These are phyloP conservation scores for Lophotriccus pileatus DNA, from an alignment of 2,797 vertebrate species.

Conservation along the genomic window DNA sequence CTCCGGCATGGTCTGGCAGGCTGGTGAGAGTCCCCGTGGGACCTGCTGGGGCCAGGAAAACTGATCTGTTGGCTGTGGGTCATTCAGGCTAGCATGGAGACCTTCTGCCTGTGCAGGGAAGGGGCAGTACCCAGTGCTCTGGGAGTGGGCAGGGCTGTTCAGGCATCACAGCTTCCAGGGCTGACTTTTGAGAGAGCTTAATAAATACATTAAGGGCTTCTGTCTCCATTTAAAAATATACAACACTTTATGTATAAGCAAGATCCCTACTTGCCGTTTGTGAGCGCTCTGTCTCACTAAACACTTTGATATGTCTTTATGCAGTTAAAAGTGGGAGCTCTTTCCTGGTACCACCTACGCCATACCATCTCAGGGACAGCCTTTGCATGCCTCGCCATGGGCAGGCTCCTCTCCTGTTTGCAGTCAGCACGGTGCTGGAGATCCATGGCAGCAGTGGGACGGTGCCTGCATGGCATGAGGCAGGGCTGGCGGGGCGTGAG, in stretches of 20 bases:
- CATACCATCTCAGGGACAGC: too few species aligned
- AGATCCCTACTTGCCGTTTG: neutral
- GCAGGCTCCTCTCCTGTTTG: neutral
- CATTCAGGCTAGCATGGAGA: rapidly evolving
- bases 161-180: rapidly evolving
- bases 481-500: rapidly evolving
- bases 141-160: neutral
- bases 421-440: neutral
- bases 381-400: rapidly evolving
- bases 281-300: neutral
- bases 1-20: rapidly evolving
- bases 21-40: rapidly evolving
- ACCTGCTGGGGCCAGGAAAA: rapidly evolving
- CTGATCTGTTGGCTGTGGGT: neutral
- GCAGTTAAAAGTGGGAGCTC: neutral
- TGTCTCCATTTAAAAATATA: neutral
- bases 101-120: neutral
- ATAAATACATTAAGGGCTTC: neutral
- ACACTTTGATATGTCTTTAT: neutral
- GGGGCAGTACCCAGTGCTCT: neutral
- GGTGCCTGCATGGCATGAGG: neutral
- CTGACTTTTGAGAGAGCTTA: neutral
- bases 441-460: neutral
- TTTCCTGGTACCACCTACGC: neutral
- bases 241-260: rapidly evolving